Conservation (phyloP, 2,113 vertebrate genomes). For the Hymenochirus boettgeri region DNA sequence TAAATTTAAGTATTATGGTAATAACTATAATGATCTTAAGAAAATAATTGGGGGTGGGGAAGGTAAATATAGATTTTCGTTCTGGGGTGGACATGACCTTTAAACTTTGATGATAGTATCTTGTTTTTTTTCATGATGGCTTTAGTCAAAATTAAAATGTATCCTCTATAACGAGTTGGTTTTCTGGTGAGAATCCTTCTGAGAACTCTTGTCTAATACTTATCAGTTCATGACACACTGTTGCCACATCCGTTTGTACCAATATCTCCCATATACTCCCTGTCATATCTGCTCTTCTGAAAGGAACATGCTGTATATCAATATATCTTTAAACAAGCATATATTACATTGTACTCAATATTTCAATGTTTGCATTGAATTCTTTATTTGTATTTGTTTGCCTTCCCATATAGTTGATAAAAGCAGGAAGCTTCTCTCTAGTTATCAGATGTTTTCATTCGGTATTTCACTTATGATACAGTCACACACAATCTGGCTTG, state of each 20-base stretch:
- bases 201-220: not conserved
- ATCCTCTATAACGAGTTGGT: too few relatives aligned
- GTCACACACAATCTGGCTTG: too few relatives aligned
- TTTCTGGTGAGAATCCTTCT: too few relatives aligned
- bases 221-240: slow-evolving; percentile 23
- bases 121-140: too few relatives aligned
- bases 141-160: too few relatives aligned
- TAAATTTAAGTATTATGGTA: too few relatives aligned
- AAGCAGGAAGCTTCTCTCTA: slow-evolving; percentile 17
- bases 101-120: too few relatives aligned
- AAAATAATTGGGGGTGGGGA: too few relatives aligned
- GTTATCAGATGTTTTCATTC: slow-evolving; percentile 21
- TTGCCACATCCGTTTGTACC: slow-evolving; percentile 5
- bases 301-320: slow-evolving; percentile 6
- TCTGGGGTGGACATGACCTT: too few relatives aligned
- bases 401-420: slow-evolving; percentile 11
- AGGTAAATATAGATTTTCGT: too few relatives aligned
- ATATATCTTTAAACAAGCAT: slow-evolving; percentile 24
- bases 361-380: not conserved
- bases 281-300: slow-evolving; percentile 7
- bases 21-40: too few relatives aligned
- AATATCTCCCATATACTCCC: slow-evolving; percentile 5
- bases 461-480: slow-evolving; percentile 9
- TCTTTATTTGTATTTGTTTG: not conserved
- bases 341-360: not conserved